phyloP scores from a whole-genome alignment of 2,797 vertebrate genomes.

The Etheostoma nigrum region DNA sequence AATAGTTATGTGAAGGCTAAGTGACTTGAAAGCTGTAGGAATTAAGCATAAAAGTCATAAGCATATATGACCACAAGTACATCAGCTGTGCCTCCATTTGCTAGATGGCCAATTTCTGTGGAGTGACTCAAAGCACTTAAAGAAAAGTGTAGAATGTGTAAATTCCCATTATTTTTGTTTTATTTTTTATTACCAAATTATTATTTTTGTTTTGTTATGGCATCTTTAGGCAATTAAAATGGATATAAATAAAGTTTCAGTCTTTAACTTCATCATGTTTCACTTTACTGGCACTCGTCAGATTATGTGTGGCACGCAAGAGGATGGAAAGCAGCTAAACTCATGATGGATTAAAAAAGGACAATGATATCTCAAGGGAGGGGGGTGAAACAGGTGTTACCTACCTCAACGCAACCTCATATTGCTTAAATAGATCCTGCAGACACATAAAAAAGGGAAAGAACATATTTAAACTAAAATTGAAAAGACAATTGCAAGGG shows the following conservation, averaged over 20 bases:
- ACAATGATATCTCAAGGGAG: constrained; percentile 22
- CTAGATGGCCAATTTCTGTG: constrained; percentile 36
- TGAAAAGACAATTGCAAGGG: not conserved
- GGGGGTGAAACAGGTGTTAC: constrained; percentile 49
- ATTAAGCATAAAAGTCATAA: constrained; percentile 1
- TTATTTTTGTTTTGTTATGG: constrained; percentile 60
- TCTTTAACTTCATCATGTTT: constrained; percentile 61
- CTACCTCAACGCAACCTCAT: constrained; percentile 11
- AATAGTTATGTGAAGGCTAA: constrained; percentile 12
- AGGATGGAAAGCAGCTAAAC: constrained; percentile 43
- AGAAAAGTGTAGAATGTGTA: constrained; percentile 21
- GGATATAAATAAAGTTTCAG: constrained; percentile 50
- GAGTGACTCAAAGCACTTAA: constrained; percentile 46
- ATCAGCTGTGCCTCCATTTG: constrained; percentile 23
- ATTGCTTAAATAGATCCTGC: constrained; percentile 48
- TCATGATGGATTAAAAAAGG: constrained; percentile 53
- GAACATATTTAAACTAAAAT: not conserved
- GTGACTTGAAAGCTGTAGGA: constrained; percentile 18
- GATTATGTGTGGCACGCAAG: constrained; percentile 37
- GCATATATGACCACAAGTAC: not conserved
- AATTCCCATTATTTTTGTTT: constrained; percentile 28
- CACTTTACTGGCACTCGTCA: constrained; percentile 34
- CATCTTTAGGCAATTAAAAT: constrained; percentile 44
- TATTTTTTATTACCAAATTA: constrained; percentile 46
- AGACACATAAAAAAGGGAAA: not conserved